Evolutionary conservation across 2,113 vertebrate genomes (phyloP).

Genomic region (Eulacestoma nigropectus): DNA sequence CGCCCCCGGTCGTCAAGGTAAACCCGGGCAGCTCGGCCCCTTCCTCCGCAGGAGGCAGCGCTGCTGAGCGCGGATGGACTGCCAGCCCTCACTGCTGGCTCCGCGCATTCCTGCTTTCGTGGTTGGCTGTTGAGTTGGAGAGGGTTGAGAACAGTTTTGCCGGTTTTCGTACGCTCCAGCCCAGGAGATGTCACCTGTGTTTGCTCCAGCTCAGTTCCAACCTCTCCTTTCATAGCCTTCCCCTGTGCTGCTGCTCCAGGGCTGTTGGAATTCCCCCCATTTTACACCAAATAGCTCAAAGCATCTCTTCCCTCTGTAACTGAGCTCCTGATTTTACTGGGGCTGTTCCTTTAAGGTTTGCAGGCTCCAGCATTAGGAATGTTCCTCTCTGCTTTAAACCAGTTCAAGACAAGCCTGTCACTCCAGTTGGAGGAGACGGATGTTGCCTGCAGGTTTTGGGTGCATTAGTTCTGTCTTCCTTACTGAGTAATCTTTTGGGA

Average conservation of each 20-base stretch:
- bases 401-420: conserved; percentile 36
- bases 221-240: neutral
- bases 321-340: neutral
- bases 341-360: neutral
- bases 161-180: fast-evolving
- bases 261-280: neutral
- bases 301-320: neutral
- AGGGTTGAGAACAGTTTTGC: neutral
- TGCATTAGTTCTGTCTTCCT: conserved; percentile 11
- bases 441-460: conserved; percentile 33
- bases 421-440: conserved; percentile 40
- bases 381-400: neutral
- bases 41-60: neutral
- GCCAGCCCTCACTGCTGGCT: neutral
- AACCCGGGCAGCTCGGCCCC: neutral
- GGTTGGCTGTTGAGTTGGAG: neutral
- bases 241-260: neutral
- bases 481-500: conserved; percentile 10
- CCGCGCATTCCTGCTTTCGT: fast-evolving
- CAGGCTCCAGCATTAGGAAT: neutral
- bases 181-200: neutral
- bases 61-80: neutral
- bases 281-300: neutral
- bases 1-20: conserved; percentile 91
- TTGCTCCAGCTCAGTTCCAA: neutral